These are phyloP conservation scores for Cryptoleucopteryx plumbea DNA, from an alignment of 2,113 vertebrate species.

Conservation along the genomic window DNA sequence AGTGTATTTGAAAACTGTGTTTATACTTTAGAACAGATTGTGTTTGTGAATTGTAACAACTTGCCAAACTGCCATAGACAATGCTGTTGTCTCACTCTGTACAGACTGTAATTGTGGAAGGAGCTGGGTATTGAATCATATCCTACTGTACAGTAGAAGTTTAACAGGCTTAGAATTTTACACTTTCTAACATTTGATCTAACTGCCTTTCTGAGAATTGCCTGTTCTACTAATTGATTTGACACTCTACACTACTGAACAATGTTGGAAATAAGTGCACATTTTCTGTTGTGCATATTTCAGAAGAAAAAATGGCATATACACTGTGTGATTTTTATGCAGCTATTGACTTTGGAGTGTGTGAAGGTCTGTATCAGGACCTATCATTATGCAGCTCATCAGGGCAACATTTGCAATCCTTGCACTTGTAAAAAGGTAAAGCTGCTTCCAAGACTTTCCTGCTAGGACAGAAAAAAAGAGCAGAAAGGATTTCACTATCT, in stretches of 20 bases:
- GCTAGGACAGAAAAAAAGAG: not conserved
- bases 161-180: not conserved
- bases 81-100: not conserved
- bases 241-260: not conserved
- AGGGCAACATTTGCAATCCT: not conserved
- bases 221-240: not conserved
- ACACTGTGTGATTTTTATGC: not conserved
- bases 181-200: not conserved
- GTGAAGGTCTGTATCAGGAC: not conserved
- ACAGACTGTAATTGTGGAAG: not conserved
- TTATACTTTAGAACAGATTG: not conserved
- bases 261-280: not conserved
- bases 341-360: not conserved
- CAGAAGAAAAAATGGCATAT: not conserved
- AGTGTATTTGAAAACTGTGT: not conserved
- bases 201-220: not conserved
- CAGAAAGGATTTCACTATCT: not conserved
- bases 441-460: not conserved
- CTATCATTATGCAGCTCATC: not conserved
- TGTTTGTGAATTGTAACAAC: not conserved
- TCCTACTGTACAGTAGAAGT: not conserved
- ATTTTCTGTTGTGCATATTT: not conserved
- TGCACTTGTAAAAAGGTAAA: not conserved
- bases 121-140: not conserved
- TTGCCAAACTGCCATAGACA: not conserved